Conservation (phyloP, 2,797 vertebrate species). For the Centropyge bicolor region DNA sequence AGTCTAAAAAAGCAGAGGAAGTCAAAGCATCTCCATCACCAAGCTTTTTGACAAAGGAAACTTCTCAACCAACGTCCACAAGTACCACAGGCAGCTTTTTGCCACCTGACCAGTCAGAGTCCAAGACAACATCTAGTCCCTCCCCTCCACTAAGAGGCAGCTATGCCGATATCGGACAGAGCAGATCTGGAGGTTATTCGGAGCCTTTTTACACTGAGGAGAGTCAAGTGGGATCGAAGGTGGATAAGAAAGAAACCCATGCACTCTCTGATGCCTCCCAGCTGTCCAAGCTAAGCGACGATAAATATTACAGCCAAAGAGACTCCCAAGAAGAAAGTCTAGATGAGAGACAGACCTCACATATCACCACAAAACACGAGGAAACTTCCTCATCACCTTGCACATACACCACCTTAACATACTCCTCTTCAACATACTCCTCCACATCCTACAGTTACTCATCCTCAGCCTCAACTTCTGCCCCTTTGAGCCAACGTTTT, state of each 20-base stretch:
- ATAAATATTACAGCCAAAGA: slow-evolving; percentile 63
- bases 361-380: slow-evolving; percentile 68
- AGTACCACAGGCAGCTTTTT: slow-evolving; percentile 56
- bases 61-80: slow-evolving; percentile 25
- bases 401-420: slow-evolving; percentile 77
- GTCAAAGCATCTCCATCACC: slow-evolving; percentile 44
- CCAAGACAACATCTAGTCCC: slow-evolving; percentile 52
- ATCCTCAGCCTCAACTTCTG: slow-evolving; percentile 81
- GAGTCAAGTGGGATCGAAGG: slow-evolving; percentile 51
- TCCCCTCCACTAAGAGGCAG: slow-evolving; percentile 49
- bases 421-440: slow-evolving; percentile 74
- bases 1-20: slow-evolving; percentile 47
- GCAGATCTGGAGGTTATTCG: slow-evolving; percentile 53
- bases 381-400: slow-evolving; percentile 76
- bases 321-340: slow-evolving; percentile 51
- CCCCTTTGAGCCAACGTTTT: slow-evolving; percentile 75
- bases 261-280: slow-evolving; percentile 46
- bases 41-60: slow-evolving; percentile 38
- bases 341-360: slow-evolving; percentile 41
- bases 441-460: slow-evolving; percentile 80
- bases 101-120: slow-evolving; percentile 50
- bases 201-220: slow-evolving; percentile 56
- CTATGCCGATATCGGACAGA: slow-evolving; percentile 73
- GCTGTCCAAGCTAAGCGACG: slow-evolving; percentile 56
- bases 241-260: slow-evolving; percentile 56